Evolutionary conservation across 2,797 vertebrate genomes (phyloP).

Genomic region (Mus minutoides): DNA sequence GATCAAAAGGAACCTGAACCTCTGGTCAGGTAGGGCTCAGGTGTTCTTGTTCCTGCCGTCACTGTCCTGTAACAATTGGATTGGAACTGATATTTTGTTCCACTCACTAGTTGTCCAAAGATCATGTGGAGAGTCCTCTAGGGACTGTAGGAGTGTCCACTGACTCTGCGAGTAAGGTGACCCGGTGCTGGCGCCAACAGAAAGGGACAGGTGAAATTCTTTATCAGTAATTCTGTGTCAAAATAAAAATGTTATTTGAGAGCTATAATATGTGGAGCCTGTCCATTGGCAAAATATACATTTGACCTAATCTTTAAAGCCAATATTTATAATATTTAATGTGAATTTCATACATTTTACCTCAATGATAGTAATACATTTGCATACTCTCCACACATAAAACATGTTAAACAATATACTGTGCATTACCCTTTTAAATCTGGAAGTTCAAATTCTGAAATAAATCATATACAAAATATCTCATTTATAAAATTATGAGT

Average conservation of each 20-base stretch:
- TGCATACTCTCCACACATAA: not conserved
- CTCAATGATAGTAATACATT: not conserved
- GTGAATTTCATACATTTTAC: not conserved
- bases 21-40: too few species aligned
- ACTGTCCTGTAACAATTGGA: too few species aligned
- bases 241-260: not conserved
- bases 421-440: not conserved
- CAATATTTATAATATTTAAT: not conserved
- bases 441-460: conserved; percentile 20
- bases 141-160: too few species aligned
- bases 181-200: too few species aligned
- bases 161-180: too few species aligned
- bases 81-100: too few species aligned
- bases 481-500: not conserved
- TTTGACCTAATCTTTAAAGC: not conserved
- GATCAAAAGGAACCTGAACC: too few species aligned
- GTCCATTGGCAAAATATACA: not conserved
- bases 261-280: not conserved
- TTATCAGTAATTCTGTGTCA: not conserved
- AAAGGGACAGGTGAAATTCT: not conserved
- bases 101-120: too few species aligned
- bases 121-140: too few species aligned
- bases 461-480: not conserved
- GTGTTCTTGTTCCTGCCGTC: too few species aligned
- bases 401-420: not conserved